Evolutionary conservation across 2,888 invertebrate genomes (phyloP).

Genomic region (Chloroclystis v-ata): DNA sequence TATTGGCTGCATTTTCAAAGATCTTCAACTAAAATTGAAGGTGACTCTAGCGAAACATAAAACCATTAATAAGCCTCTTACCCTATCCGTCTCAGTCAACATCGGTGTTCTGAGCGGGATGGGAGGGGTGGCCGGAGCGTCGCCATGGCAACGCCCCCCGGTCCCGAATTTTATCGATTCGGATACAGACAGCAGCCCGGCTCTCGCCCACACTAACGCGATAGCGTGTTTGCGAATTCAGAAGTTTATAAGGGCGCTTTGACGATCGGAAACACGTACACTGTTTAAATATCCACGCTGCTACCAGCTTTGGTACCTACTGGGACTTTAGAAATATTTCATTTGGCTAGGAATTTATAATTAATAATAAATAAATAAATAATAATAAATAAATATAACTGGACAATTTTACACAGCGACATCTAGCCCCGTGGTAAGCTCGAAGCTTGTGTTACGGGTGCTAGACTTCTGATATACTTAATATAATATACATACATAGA

Average conservation of each 20-base stretch:
- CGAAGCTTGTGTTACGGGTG: too few relatives aligned
- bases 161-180: slow-evolving; percentile 78
- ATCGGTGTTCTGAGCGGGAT: slow-evolving; percentile 60
- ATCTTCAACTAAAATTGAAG: slow-evolving; percentile 23
- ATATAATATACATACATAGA: too few relatives aligned
- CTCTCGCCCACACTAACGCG: slow-evolving; percentile 70
- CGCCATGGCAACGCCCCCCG: slow-evolving; percentile 67
- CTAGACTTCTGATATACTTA: too few relatives aligned
- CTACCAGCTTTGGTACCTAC: not conserved
- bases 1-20: slow-evolving; percentile 12
- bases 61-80: slow-evolving; percentile 78
- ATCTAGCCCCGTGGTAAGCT: too few relatives aligned
- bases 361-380: too few relatives aligned
- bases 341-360: too few relatives aligned
- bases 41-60: slow-evolving; percentile 59
- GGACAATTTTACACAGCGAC: too few relatives aligned
- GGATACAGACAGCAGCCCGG: slow-evolving; percentile 72
- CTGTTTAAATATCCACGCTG: slow-evolving; percentile 7
- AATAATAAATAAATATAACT: too few relatives aligned
- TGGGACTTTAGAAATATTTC: too few relatives aligned
- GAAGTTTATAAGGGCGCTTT: slow-evolving; percentile 61
- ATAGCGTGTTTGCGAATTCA: slow-evolving; percentile 70
- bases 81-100: slow-evolving; percentile 78
- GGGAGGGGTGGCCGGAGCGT: slow-evolving; percentile 59
- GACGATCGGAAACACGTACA: slow-evolving; percentile 12